Base-by-base conservation (phyloP, 2,113 vertebrate genomes). In the Capra hircus region DNA sequence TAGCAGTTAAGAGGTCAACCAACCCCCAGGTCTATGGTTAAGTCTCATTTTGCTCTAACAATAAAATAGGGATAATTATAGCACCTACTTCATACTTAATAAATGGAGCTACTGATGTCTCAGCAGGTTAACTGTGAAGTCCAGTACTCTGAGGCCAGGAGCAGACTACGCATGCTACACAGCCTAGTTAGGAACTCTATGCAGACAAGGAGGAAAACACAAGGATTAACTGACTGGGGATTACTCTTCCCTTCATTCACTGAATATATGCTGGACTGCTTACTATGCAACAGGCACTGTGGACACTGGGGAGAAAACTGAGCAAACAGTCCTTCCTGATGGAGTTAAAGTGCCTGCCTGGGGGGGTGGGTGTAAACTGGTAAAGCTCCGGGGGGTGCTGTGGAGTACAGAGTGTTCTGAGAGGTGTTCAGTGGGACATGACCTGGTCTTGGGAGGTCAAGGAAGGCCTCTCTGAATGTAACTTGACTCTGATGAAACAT, bases 31-130 rank as follows among this genome's bases (percentile, higher is more conserved):
- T 74, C 91, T 89, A 94, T 11, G 30, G 30, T 14, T 64, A 74
- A 96, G 48, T 27, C 50, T 89, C 40, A 62, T 78, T 93, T 88
- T 91, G 12, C 60, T 93, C 86, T 87, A 93, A 74, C 78, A 92
- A 74, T 93, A 96, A 93, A 95, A 97, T 2, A 78, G 59, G 74
- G 80, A 60, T 95, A 92, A 94, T 94, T 94, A 92, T 6, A 96
- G 81, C 25, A 95, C 23, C 89, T 90, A 78, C 33, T 90, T 91
- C 62, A 62, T 53, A 95, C 6, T 80, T 52, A 94, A 87, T 90
- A 85, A 94, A 81, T 45, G 71, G 57, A 92, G 21, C 17, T 88
- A 45, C 43, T 48, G 28, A 92, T 55, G 62, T 82, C 45, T 91
- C 59, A 88, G 45, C 23, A 87, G 71, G 43, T 95, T 90, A 88